Conservation (phyloP, 2,797 vertebrate species). For the Luscinia luscinia region DNA sequence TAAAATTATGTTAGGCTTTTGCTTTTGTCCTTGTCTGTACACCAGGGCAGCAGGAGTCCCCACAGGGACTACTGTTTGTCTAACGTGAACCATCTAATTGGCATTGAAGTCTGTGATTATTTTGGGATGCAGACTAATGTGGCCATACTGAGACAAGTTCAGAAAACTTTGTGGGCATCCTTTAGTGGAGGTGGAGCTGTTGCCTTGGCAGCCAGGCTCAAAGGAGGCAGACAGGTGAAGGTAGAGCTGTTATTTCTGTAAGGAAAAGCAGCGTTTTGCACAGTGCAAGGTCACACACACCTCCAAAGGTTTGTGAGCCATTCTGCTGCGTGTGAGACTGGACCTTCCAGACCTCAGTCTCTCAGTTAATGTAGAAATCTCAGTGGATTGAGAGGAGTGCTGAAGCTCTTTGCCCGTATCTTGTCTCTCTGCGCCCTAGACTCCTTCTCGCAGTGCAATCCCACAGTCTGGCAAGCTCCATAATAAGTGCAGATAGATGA, state of each 20-base stretch:
- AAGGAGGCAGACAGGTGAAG: not conserved
- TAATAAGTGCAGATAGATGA: constrained; percentile 66
- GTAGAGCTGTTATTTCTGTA: not conserved
- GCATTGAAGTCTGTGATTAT: not conserved
- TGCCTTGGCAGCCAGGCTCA: not conserved
- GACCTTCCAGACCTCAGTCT: not conserved
- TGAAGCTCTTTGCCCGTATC: not conserved
- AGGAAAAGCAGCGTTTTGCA: not conserved
- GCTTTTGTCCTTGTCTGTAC: not conserved
- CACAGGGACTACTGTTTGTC: not conserved
- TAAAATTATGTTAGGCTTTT: not conserved
- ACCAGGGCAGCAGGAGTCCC: not conserved
- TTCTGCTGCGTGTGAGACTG: not conserved
- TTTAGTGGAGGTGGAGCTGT: not conserved
- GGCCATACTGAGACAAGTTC: not conserved
- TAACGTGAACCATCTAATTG: not conserved
- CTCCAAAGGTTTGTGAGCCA: accelerated
- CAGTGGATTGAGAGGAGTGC: not conserved
- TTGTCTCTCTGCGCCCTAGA: not conserved
- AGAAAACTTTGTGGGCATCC: not conserved
- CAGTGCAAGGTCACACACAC: accelerated
- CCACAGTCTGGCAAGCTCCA: constrained; percentile 53
- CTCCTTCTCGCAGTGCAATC: constrained; percentile 22
- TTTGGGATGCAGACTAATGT: not conserved
- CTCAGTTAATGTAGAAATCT: not conserved